phyloP scores from a whole-genome alignment of 2,888 invertebrate species.

The Timandra comae region DNA sequence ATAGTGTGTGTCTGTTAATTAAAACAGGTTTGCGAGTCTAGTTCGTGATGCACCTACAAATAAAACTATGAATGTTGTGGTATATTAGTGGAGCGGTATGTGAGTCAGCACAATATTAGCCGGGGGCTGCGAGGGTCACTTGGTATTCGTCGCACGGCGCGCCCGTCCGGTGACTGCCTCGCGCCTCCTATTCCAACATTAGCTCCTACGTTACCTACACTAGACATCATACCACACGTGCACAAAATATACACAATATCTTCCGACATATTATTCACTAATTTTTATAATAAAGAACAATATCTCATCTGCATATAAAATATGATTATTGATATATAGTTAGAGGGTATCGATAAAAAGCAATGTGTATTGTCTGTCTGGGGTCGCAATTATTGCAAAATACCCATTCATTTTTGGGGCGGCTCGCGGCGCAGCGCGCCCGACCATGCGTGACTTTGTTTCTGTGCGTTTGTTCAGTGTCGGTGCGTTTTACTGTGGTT shows the following conservation, averaged over 20 bases:
- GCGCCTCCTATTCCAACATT: conserved; percentile 33
- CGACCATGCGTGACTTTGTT: conserved; percentile 69
- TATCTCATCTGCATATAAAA: conserved; percentile 4
- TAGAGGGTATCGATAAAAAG: conserved; percentile 16
- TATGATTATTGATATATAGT: conserved; percentile 12
- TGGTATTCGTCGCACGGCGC: conserved; percentile 51
- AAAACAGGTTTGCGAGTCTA: conserved; percentile 27
- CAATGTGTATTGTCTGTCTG: conserved; percentile 36
- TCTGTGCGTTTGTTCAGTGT: conserved; percentile 67
- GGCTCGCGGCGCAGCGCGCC: conserved; percentile 41
- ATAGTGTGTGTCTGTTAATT: too few species aligned
- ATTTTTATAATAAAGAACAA: conserved; percentile 1
- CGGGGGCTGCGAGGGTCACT: conserved; percentile 35
- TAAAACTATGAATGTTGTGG: conserved; percentile 14
- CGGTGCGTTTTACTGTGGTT: conserved; percentile 56
- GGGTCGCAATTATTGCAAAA: conserved; percentile 62
- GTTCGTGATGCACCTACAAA: conserved; percentile 12
- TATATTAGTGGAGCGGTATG: conserved; percentile 27
- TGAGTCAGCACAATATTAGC: conserved; percentile 67
- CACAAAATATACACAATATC: conserved; percentile 8
- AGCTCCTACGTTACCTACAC: conserved; percentile 25
- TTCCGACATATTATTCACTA: too few species aligned
- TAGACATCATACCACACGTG: conserved; percentile 21
- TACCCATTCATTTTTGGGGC: conserved; percentile 65
- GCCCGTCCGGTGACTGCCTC: conserved; percentile 38